A percentile compares a stretch with the other conserved stretches of the same genome.
phyloP scores from a whole-genome alignment of 2,797 vertebrate species.

The Acanthurus lineatus region DNA sequence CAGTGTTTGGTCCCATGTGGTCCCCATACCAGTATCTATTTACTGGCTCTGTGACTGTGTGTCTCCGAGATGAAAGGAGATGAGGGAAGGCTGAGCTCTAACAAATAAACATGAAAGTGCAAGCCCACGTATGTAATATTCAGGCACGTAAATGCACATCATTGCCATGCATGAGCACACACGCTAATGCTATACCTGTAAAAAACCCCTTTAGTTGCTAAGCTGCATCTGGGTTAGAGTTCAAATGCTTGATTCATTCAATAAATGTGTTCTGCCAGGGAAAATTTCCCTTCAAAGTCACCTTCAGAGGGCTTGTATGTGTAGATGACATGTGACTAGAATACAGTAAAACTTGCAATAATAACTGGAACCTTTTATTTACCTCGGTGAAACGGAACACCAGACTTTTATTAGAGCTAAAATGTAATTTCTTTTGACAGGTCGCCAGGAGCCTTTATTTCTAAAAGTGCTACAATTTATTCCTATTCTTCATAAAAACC shows the following conservation, averaged over 20 bases:
- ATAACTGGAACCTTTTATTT: conserved; percentile 50
- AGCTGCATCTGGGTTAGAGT: conserved; percentile 46
- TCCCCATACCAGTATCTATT: conserved; percentile 44
- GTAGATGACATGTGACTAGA: conserved; percentile 48
- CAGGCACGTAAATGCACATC: neutral
- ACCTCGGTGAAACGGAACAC: conserved; percentile 28
- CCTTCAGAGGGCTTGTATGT: conserved; percentile 50
- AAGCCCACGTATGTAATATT: neutral
- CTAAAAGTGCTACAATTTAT: conserved; percentile 52
- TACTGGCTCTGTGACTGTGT: conserved; percentile 27
- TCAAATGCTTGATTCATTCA: conserved; percentile 59
- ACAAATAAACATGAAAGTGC: neutral
- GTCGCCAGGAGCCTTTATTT: conserved; percentile 53
- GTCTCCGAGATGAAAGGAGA: conserved; percentile 22
- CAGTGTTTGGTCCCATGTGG: conserved; percentile 54
- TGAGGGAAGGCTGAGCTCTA: conserved; percentile 20
- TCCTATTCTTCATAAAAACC: neutral
- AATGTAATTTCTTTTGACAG: conserved; percentile 63
- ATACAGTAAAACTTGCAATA: conserved; percentile 54
- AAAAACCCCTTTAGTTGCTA: conserved; percentile 18
- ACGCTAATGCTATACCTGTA: conserved; percentile 5
- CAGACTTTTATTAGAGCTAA: conserved; percentile 47
- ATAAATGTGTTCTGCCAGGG: conserved; percentile 47
- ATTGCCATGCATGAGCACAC: neutral
- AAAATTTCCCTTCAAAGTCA: conserved; percentile 64